Percentiles rank a stretch among this genome's conserved stretches.
Evolutionary conservation across 2,797 vertebrate species (phyloP).

Genomic region (Ibycter americanus): DNA sequence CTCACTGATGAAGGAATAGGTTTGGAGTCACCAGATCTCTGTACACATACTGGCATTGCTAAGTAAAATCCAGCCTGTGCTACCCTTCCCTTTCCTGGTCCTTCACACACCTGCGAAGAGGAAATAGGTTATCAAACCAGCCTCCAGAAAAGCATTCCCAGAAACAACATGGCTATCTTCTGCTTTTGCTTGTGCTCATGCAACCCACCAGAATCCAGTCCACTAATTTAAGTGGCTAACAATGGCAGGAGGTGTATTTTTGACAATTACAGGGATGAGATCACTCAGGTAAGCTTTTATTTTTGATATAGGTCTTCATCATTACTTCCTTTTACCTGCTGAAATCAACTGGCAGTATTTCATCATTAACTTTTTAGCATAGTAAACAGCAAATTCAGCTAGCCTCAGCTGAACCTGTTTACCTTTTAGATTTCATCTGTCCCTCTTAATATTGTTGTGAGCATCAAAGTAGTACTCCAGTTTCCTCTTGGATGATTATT

Average conservation of each 20-base stretch:
- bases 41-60: background rate
- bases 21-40: background rate
- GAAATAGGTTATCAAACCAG: background rate
- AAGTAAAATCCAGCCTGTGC: background rate
- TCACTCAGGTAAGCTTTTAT: background rate
- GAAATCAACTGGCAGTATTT: background rate
- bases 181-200: background rate
- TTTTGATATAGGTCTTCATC: background rate
- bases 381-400: background rate
- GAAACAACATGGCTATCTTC: background rate
- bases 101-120: background rate
- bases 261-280: background rate
- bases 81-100: background rate
- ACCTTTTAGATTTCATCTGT: constrained; percentile 19
- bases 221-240: background rate
- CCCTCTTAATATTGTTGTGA: background rate
- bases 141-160: background rate
- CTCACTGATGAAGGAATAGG: background rate
- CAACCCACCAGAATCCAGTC: background rate
- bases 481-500: background rate
- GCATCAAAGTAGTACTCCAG: background rate
- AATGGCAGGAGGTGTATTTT: background rate
- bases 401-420: constrained; percentile 7
- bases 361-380: background rate
- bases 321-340: background rate